phyloP scores from a whole-genome alignment of 35 echinoderm and acorn worm genomes.

The Heliocidaris erythrogramma region DNA sequence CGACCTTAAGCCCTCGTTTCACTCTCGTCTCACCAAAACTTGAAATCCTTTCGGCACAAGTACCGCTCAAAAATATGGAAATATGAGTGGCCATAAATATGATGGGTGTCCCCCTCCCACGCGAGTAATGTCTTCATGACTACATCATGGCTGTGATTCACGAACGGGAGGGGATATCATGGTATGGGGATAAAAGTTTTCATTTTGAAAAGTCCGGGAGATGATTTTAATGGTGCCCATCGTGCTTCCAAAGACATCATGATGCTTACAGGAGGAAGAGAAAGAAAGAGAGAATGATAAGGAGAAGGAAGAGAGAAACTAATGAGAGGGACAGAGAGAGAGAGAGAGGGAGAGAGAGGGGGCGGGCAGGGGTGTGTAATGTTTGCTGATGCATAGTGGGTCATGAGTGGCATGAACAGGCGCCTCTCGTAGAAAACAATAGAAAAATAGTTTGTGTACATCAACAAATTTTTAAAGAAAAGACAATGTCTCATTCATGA shows the following conservation, averaged over 20 bases:
- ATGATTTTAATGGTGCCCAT: neutral
- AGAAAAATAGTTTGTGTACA: too few relatives aligned
- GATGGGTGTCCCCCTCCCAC: slow-evolving; percentile 4
- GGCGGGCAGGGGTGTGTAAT: too few relatives aligned
- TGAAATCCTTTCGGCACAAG: neutral
- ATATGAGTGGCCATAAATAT: slow-evolving; percentile 25
- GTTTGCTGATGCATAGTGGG: too few relatives aligned
- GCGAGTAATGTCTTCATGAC: neutral
- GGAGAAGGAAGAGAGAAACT: neutral
- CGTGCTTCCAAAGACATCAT: neutral
- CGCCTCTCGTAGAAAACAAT: too few relatives aligned
- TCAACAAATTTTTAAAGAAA: too few relatives aligned
- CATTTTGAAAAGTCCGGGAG: neutral
- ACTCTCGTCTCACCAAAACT: neutral
- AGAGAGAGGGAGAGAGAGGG: neutral
- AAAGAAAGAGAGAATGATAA: neutral
- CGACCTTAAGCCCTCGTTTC: neutral
- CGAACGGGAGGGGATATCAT: neutral
- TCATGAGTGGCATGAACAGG: too few relatives aligned
- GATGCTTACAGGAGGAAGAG: neutral
- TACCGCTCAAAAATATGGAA: slow-evolving; percentile 8
- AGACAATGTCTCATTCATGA: too few relatives aligned
- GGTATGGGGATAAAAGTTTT: neutral
- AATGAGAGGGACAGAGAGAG: neutral
- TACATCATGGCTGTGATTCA: neutral